These are phyloP conservation scores for Anoplopoma fimbria DNA, from an alignment of 2,113 vertebrate genomes.

Conservation along the genomic window DNA sequence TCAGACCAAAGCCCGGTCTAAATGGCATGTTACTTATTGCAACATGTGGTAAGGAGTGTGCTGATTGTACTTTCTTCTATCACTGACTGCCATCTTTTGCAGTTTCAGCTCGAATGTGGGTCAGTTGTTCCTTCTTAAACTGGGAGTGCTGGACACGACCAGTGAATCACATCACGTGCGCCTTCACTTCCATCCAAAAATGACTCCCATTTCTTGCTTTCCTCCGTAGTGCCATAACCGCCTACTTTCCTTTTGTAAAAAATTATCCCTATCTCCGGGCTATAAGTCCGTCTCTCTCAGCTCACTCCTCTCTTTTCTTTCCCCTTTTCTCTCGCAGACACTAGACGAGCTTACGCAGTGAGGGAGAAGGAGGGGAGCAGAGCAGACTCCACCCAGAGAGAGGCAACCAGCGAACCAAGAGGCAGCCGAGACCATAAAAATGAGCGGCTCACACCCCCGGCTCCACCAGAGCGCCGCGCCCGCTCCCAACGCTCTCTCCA, in stretches of 20 bases:
- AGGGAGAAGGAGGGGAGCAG: slow-evolving; percentile 62
- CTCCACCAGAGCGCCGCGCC: slow-evolving; percentile 86
- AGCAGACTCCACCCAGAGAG: slow-evolving; percentile 83
- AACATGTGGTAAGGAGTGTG: background rate
- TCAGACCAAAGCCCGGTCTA: background rate
- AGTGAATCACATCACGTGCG: too few species aligned
- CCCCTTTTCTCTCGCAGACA: slow-evolving; percentile 45
- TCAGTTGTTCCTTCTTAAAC: background rate
- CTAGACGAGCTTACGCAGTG: slow-evolving; percentile 42
- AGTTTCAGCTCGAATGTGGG: background rate
- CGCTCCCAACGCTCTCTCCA: slow-evolving; percentile 82
- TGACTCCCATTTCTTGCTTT: slow-evolving; percentile 22
- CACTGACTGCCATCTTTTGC: background rate
- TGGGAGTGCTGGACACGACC: background rate
- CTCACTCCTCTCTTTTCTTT: slow-evolving; percentile 26
- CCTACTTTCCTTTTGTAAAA: slow-evolving; percentile 47
- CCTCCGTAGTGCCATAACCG: slow-evolving; percentile 17
- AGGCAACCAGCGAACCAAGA: slow-evolving; percentile 80
- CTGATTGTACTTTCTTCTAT: background rate
- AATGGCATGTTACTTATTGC: background rate
- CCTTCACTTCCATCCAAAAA: slow-evolving; percentile 8
- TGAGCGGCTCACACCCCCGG: slow-evolving; percentile 88
- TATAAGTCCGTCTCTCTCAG: slow-evolving; percentile 31
- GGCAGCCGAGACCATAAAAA: slow-evolving; percentile 86
- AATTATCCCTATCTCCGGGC: slow-evolving; percentile 29